Evolutionary conservation across 2,113 vertebrate genomes (phyloP), one percentile per base, ranked within the genome.

Genomic region (Perccottus glenii): DNA sequence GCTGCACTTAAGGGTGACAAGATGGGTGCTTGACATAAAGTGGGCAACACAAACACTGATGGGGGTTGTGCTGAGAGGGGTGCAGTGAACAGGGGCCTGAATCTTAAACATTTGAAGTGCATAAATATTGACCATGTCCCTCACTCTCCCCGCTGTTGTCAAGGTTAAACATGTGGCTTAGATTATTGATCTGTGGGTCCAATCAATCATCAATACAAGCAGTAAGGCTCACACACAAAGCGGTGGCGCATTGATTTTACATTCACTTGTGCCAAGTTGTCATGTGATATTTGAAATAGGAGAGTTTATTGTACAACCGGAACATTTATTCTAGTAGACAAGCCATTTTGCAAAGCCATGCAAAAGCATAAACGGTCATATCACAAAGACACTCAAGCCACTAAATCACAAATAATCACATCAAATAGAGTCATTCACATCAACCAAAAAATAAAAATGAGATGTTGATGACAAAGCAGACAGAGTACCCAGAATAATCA

Each of bases 291-390:
- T 55, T 36, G 32, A 4, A 55, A 55, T 55, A 6, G 52, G 12
- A 58, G 35, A 3, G 9, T 42, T 15, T n/a, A 57, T 38, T 16
- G 55, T 43, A 43, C 42, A 8, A 27, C 19, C 19, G 32, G 19
- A 19, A 33, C 2, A 42, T 10, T 33, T n/a, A 12, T 35, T 46
- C 10, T 11, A n/a, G 42, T 43, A 43, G 19, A 43, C 42, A 43
- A 43, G 9, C 38, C 42, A n/a, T 38, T 52, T 75, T 59, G 38
- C 67, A 67, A 72, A 86, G 88, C 85, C 85, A 82, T 88, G 88
- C 87, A 60, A 46, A 62, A 63, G 58, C 67, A 46, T 2, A 42
- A 36, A 58, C 42, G 40, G 51, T n/a, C 57, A 69, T 47, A 61
- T 52, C 55, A 70, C 35, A 38, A 73, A 56, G 52, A 19, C 36